Base-by-base conservation (phyloP, 2,113 vertebrate species). In the Tragelaphus strepsiceros region DNA sequence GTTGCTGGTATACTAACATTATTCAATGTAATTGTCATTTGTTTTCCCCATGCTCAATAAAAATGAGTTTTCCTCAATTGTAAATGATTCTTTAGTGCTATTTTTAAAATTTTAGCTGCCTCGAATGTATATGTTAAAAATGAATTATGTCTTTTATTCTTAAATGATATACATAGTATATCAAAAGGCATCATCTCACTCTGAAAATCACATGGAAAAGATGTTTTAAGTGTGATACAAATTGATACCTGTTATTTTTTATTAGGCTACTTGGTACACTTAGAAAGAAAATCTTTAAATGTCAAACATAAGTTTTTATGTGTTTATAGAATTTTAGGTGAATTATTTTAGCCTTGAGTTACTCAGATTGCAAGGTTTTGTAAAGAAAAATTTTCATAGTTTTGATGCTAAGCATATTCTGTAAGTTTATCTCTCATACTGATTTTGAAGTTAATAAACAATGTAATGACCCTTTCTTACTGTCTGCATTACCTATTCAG, bases 371-470 rank as follows among this genome's bases (percentile, higher is more conserved):
- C 30, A 96, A 84, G 4, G 32, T 94, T 94, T 91, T 88, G 22
- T 85, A 91, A 97, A 28, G 35, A 74, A 78, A 35, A 96, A 12
- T 67, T 61, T 43, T 94, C 39, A 85, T 64, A 92, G 1, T 54
- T 86, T 81, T 84, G 43, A 74, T 93, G 59, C 74, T 83, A 53
- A n/a, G 53, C 46, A 35, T 56, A 54, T 56, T 46, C 24, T 53
- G 1, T 94, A 78, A 86, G 58, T 96, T 94, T 8, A 86, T 89
- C 71, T 95, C 24, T 91, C 21, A 15, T 21, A n/a, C 61, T 96
- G 83, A 61, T 88, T 97, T 94, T 96, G 89, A 96, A 95, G 54
- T 95, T 94, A 96, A 93, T 94, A 95, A 91, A 56, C 35, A 91
- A 16, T 95, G 22, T 94, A 86, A 54, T 94, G 61, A 93, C n/a